phyloP scores from a whole-genome alignment of 2,888 invertebrate species.

The Helleia helle region DNA sequence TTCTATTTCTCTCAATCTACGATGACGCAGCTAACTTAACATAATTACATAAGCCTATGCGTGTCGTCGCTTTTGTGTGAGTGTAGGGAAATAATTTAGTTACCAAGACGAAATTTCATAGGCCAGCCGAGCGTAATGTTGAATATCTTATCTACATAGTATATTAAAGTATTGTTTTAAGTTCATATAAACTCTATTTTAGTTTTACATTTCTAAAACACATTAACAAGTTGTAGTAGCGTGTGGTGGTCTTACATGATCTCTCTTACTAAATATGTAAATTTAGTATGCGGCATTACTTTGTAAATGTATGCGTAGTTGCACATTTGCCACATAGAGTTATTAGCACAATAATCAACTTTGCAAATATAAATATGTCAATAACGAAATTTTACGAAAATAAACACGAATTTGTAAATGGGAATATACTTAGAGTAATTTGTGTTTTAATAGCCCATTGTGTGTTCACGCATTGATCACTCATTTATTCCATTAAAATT shows the following conservation, averaged over 20 bases:
- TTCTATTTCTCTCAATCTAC: background rate
- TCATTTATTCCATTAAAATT: conserved; percentile 1
- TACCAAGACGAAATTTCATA: conserved; percentile 1
- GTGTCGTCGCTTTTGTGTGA: conserved; percentile 3
- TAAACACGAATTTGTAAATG: background rate
- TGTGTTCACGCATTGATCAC: background rate
- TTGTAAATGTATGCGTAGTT: too few relatives aligned
- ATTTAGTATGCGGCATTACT: too few relatives aligned
- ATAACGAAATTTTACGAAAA: background rate
- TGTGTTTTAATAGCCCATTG: conserved; percentile 1
- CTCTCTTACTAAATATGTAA: too few relatives aligned
- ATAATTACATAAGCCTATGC: conserved; percentile 1
- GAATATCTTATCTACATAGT: too few relatives aligned
- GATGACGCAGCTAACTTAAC: conserved; percentile 1
- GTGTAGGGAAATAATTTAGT: background rate
- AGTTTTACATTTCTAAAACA: too few relatives aligned
- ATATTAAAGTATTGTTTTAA: too few relatives aligned
- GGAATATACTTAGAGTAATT: background rate
- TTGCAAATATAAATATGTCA: background rate
- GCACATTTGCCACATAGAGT: too few relatives aligned
- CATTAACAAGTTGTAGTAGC: too few relatives aligned
- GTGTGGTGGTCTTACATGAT: too few relatives aligned
- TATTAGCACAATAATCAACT: too few relatives aligned
- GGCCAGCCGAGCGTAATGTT: background rate
- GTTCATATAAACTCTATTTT: too few relatives aligned